Conservation (phyloP, 2,888 invertebrate genomes). For the Hirtodrosophila confusa region DNA sequence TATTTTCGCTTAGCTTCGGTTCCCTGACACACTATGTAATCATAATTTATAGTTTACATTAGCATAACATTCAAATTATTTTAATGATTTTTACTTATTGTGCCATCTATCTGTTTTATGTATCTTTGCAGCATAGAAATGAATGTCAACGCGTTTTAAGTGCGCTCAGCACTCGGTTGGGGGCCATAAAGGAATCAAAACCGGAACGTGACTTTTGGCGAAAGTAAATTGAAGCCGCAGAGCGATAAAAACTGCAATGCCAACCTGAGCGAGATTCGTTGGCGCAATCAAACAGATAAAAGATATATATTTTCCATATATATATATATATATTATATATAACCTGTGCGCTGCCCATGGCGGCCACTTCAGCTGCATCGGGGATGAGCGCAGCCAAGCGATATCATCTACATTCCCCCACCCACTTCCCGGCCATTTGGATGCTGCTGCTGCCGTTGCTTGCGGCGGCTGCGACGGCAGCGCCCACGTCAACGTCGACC, state of each 20-base stretch:
- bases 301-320: slow-evolving; percentile 17
- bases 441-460: slow-evolving; percentile 58
- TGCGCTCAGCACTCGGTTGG: slow-evolving; percentile 42
- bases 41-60: slow-evolving; percentile 4
- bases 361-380: slow-evolving; percentile 47
- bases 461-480: slow-evolving; percentile 36
- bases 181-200: slow-evolving; percentile 58
- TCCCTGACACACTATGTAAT: too few relatives aligned
- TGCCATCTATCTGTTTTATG: slow-evolving; percentile 4
- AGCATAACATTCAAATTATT: slow-evolving; percentile 43
- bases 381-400: slow-evolving; percentile 42
- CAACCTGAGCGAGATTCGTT: slow-evolving; percentile 64
- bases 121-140: slow-evolving; percentile 43
- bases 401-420: slow-evolving; percentile 27
- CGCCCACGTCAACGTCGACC: slow-evolving; percentile 42
- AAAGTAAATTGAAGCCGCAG: slow-evolving; percentile 64
- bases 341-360: slow-evolving; percentile 41
- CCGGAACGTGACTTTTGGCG: slow-evolving; percentile 69
- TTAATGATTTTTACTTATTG: slow-evolving; percentile 36
- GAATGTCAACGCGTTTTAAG: slow-evolving; percentile 55
- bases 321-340: slow-evolving; percentile 25
- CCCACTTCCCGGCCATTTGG: slow-evolving; percentile 23
- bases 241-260: slow-evolving; percentile 67
- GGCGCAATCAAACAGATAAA: slow-evolving; percentile 65
- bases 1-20: too few relatives aligned